Base-by-base conservation (phyloP, 2,797 vertebrate species). In the Macroramphosus scolopax region DNA sequence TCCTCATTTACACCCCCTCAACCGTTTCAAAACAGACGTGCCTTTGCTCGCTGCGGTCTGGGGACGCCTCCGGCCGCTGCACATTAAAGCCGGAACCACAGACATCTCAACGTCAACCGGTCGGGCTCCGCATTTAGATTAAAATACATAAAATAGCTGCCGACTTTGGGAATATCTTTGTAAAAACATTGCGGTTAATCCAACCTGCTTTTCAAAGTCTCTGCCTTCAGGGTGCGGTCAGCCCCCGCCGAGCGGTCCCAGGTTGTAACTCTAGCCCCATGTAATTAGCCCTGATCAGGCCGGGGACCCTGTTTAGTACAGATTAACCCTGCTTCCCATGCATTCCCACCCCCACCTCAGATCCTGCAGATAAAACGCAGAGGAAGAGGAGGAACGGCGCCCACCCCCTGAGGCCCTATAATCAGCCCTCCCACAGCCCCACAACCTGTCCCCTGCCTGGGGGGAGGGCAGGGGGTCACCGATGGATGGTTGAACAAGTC, bases 221-320 rank as follows among this genome's bases (percentile, higher is more conserved):
- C 36, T 52, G 50, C 17, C 32, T 28, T 45, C 55, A 48, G 59
- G 72, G 62, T 71, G 61, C 22, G 60, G 33, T 60, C 51, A 46
- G 14, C 53, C 47, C 40, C 51, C 35, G 8, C 17, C 40, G 33
- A 38, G n/a, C 31, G 51, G 62, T 55, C 40, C 13, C 36, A 68
- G 65, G 32, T 46, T 56, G 70, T 68, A 77, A 85, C 74, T 49
- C 62, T 68, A 77, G 50, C 71, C 64, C 17, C 50, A 24, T 51
- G 67, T 86, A 84, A 87, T 86, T 85, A 86, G 62, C 67, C 51
- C 64, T 41, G 58, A 84, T 84, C 47, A 52, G 68, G 64, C 39
- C 5, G 12, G 60, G 57, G 51, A 55, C 45, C 46, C 80, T 41
- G 63, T 79, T 81, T 72, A 64, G 60, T 1, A 11, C 41, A 66